Percentiles rank a stretch among this genome's conserved stretches.
Conservation (phyloP, 2,113 vertebrate species). For the Sigmodon hispidus region DNA sequence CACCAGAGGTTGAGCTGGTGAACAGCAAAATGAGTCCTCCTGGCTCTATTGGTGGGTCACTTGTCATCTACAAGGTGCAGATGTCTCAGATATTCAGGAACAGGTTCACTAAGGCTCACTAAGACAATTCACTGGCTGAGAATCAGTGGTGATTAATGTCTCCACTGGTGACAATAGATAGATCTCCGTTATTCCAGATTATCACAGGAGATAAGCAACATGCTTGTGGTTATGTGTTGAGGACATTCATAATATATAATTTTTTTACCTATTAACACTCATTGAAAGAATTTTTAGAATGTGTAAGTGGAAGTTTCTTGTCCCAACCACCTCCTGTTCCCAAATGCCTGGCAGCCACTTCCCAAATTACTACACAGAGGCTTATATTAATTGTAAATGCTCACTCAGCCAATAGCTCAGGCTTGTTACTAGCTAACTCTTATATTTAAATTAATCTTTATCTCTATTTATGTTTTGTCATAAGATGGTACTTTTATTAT, state of each 20-base stretch:
- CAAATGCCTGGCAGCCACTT: no score
- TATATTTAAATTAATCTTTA: no score
- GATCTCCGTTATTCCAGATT: not conserved
- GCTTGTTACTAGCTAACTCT: no score
- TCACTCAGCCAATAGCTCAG: no score
- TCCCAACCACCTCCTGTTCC: no score
- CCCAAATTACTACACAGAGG: no score
- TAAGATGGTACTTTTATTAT: no score
- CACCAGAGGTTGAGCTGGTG: not conserved
- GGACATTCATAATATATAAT: not conserved
- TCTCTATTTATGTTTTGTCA: no score
- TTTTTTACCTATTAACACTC: not conserved
- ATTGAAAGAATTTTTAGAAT: conserved; percentile 5
- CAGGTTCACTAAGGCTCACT: not conserved
- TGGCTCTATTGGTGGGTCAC: not conserved
- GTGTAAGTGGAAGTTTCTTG: no score
- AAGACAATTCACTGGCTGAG: not conserved
- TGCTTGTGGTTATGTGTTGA: not conserved
- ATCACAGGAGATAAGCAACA: not conserved
- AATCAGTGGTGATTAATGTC: not conserved
- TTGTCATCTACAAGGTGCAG: not conserved
- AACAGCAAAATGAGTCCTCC: not conserved
- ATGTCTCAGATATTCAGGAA: not conserved
- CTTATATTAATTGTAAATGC: no score
- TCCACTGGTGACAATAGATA: not conserved